Conservation (phyloP, 1,140 invertebrate species). For the Mya arenaria region DNA sequence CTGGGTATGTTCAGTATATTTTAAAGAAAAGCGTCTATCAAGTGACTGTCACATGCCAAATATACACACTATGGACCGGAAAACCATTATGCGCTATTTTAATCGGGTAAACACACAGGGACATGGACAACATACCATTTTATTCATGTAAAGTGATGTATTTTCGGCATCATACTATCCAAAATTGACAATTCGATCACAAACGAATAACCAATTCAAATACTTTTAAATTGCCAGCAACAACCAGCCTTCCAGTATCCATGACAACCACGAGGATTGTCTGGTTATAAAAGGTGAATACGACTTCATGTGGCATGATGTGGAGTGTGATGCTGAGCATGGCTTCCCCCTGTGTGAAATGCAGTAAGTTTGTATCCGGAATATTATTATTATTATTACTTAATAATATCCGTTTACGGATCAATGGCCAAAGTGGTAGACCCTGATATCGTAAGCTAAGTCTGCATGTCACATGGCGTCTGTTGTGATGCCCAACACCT, state of each 20-base stretch:
- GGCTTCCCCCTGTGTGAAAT: slow-evolving; percentile 14
- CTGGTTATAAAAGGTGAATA: slow-evolving; percentile 12
- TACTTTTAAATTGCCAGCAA: neutral
- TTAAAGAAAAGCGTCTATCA: too few relatives aligned
- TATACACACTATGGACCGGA: neutral
- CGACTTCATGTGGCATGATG: slow-evolving; percentile 28
- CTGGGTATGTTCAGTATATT: too few relatives aligned
- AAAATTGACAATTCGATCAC: too few relatives aligned
- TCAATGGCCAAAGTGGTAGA: too few relatives aligned
- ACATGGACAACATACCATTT: neutral
- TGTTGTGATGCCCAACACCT: too few relatives aligned
- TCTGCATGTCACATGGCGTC: too few relatives aligned
- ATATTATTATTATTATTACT: too few relatives aligned
- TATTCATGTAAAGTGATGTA: neutral
- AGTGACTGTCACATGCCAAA: neutral
- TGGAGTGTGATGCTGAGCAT: neutral
- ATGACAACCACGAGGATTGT: slow-evolving; percentile 19
- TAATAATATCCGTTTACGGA: too few relatives aligned
- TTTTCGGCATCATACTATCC: neutral
- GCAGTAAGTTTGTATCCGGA: too few relatives aligned
- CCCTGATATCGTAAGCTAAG: too few relatives aligned
- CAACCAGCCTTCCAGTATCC: neutral
- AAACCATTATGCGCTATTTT: too few relatives aligned
- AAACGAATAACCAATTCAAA: too few relatives aligned
- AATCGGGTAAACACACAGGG: neutral